phyloP scores from a whole-genome alignment of 2,888 invertebrate species.

The Orthonychiurus folsomi region DNA sequence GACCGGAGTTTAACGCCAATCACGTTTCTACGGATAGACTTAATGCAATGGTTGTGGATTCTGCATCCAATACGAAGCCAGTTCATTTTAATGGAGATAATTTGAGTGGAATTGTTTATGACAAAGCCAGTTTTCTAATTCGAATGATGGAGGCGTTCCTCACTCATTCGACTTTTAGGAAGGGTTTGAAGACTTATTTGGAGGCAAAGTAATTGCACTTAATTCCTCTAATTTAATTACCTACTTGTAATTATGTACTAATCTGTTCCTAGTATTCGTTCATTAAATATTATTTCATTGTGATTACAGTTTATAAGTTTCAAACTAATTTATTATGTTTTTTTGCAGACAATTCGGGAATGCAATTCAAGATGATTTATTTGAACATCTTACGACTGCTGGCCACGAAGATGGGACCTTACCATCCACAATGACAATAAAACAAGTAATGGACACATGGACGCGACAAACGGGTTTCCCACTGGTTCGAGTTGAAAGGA shows the following conservation, averaged over 20 bases:
- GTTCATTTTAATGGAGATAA: constrained; percentile 15
- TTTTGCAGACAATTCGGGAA: not conserved
- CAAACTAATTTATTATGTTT: not conserved
- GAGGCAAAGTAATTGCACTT: not conserved
- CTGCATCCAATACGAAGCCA: constrained; percentile 56
- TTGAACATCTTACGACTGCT: constrained; percentile 64
- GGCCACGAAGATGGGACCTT: constrained; percentile 52
- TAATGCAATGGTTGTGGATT: constrained; percentile 42
- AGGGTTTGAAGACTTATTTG: constrained; percentile 6
- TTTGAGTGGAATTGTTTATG: constrained; percentile 2
- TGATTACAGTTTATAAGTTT: not conserved
- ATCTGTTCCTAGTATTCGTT: too few relatives aligned
- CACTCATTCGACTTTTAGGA: not conserved
- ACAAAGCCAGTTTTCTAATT: constrained; percentile 10
- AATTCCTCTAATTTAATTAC: not conserved
- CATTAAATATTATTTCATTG: too few relatives aligned
- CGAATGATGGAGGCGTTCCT: constrained; percentile 12
- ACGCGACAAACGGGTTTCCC: constrained; percentile 45
- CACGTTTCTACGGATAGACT: not conserved
- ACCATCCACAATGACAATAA: constrained; percentile 51
- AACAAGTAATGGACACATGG: constrained; percentile 48
- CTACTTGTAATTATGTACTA: too few relatives aligned
- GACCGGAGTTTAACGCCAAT: not conserved
- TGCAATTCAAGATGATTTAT: constrained; percentile 65
- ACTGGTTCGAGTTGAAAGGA: constrained; percentile 17